phyloP scores from a whole-genome alignment of 2,888 invertebrate genomes.

The Nyleta sp. region DNA sequence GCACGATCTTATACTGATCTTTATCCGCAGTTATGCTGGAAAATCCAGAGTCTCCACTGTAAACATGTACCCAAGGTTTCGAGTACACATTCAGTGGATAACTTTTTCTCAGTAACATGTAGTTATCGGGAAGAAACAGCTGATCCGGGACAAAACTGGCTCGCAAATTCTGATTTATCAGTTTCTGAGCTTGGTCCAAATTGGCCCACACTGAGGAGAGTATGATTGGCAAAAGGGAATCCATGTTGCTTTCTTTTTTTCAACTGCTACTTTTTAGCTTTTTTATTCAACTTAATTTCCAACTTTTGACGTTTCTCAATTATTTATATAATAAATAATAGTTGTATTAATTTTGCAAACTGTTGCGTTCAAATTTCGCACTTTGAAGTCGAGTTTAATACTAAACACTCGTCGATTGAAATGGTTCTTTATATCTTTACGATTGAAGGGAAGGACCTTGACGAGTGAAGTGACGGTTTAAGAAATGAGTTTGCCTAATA shows the following conservation, averaged over 20 bases:
- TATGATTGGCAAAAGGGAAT: conserved; percentile 91
- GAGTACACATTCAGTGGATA: conserved; percentile 10
- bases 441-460: no score
- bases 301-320: no score
- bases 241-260: conserved; percentile 87
- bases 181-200: conserved; percentile 84
- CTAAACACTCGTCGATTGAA: no score
- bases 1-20: conserved; percentile 87
- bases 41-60: conserved; percentile 85
- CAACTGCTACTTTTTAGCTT: neutral
- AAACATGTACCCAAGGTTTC: conserved; percentile 81
- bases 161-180: conserved; percentile 36
- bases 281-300: no score
- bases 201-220: conserved; percentile 95
- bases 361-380: no score
- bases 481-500: no score
- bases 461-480: no score
- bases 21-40: conserved; percentile 92
- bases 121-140: neutral
- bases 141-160: neutral
- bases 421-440: no score
- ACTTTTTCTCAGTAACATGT: neutral
- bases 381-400: no score
- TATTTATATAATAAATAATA: no score
- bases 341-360: no score